Conservation (phyloP, 92 coral and sea anemone species). For the Montipora capitata region DNA sequence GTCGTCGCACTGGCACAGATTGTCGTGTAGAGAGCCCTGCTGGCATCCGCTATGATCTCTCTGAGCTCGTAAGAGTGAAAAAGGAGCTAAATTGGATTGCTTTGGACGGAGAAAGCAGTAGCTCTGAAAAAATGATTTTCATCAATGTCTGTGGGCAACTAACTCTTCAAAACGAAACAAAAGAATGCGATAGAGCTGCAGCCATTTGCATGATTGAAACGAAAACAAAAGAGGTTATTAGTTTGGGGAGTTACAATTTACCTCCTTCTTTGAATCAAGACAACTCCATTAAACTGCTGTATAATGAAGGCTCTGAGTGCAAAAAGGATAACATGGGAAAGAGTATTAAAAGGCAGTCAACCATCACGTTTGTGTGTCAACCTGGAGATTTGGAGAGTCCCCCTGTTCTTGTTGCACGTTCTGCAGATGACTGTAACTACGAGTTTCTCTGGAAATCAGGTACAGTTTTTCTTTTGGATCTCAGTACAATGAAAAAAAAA, state of each 20-base stretch:
- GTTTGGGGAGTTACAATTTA: slow-evolving; percentile 80
- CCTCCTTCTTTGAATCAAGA: slow-evolving; percentile 73
- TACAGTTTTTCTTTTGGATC: too few species aligned
- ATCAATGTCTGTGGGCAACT: slow-evolving; percentile 92
- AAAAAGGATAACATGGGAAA: slow-evolving; percentile 54
- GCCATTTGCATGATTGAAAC: slow-evolving; percentile 83
- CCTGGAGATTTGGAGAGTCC: slow-evolving; percentile 93
- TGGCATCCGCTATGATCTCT: slow-evolving; percentile 83
- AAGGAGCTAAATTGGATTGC: slow-evolving; percentile 84
- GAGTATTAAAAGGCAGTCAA: slow-evolving; percentile 60
- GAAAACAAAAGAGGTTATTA: slow-evolving; percentile 61
- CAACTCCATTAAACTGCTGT: slow-evolving; percentile 75
- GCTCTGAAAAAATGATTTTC: slow-evolving; percentile 72
- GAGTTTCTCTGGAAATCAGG: slow-evolving; percentile 95
- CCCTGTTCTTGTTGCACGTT: slow-evolving; percentile 87
- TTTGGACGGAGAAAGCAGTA: slow-evolving; percentile 80
- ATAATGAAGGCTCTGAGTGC: slow-evolving; percentile 84
- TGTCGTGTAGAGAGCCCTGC: slow-evolving; percentile 78
- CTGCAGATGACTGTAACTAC: slow-evolving; percentile 87
- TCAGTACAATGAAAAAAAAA: too few species aligned
- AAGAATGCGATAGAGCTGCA: slow-evolving; percentile 68
- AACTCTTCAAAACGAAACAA: slow-evolving; percentile 39
- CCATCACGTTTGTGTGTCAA: slow-evolving; percentile 89
- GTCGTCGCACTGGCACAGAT: slow-evolving; percentile 90
- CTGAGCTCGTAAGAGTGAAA: slow-evolving; percentile 82